A percentile compares a stretch with the other conserved stretches of the same genome.
phyloP scores from a whole-genome alignment of 2,113 vertebrate species.

The Empidonax traillii region DNA sequence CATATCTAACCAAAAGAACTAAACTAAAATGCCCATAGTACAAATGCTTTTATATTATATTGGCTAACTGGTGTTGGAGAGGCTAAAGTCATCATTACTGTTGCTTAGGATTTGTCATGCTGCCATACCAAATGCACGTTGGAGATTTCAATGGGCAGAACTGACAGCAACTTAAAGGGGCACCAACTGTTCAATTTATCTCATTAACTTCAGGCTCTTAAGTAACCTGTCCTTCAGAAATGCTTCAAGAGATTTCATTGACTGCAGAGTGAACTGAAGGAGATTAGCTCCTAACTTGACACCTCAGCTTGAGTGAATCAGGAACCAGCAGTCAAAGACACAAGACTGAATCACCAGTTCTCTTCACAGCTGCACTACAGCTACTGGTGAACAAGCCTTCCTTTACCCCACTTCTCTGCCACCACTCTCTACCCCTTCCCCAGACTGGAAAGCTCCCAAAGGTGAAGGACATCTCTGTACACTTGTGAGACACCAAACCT shows the following conservation, averaged over 20 bases:
- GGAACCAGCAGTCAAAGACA: not conserved
- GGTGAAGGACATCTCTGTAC: not conserved
- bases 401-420: not conserved
- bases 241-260: constrained; percentile 18
- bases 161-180: not conserved
- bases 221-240: constrained; percentile 49
- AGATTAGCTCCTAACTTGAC: constrained; percentile 27
- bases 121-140: not conserved
- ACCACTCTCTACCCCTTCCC: not conserved
- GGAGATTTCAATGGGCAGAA: not conserved
- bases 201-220: constrained; percentile 36
- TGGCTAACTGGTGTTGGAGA: not conserved
- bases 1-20: not conserved
- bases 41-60: not conserved
- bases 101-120: not conserved
- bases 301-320: not conserved
- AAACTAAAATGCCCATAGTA: not conserved
- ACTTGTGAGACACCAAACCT: not conserved
- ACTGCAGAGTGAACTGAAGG: not conserved
- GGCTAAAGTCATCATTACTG: not conserved
- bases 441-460: not conserved
- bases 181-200: constrained; percentile 25
- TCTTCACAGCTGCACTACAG: not conserved
- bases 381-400: not conserved
- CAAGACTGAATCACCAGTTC: not conserved